Percentiles rank a stretch among this genome's conserved stretches.
Evolutionary conservation across 2,888 invertebrate genomes (phyloP).

Genomic region (Saturnia pavonia): DNA sequence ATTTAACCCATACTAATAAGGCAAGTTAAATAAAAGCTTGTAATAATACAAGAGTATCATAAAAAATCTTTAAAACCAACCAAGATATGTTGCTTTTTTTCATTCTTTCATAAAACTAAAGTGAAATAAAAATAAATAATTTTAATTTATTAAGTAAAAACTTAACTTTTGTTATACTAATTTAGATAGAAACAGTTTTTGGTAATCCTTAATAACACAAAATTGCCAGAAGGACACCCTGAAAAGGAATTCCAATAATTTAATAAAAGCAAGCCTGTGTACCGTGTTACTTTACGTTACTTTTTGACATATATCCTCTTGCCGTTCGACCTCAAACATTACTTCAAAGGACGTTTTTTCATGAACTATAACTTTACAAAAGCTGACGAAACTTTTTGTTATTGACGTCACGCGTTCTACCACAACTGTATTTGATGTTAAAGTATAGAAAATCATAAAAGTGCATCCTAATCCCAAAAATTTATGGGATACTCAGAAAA

Average conservation of each 20-base stretch:
- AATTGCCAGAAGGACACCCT: not conserved
- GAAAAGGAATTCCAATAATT: conserved; percentile 12
- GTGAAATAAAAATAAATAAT: not conserved
- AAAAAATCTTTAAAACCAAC: too few relatives aligned
- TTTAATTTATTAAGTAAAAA: too few relatives aligned
- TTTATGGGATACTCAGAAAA: too few relatives aligned
- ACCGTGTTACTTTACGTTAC: not conserved
- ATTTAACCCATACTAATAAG: too few relatives aligned
- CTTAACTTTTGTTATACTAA: not conserved
- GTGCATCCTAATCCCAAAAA: not conserved
- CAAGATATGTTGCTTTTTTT: too few relatives aligned
- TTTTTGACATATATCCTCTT: not conserved
- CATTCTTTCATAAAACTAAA: not conserved
- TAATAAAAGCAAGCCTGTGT: not conserved
- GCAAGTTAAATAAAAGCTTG: too few relatives aligned
- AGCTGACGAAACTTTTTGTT: not conserved
- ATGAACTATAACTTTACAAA: not conserved
- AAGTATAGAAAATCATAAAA: too few relatives aligned
- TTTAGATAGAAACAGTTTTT: not conserved
- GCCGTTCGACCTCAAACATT: not conserved
- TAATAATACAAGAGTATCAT: too few relatives aligned
- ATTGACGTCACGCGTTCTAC: not conserved
- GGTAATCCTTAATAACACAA: not conserved
- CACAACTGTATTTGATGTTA: not conserved
- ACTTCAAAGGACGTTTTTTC: not conserved